A percentile compares a stretch with the other conserved stretches of the same genome.
These are phyloP conservation scores for Danaus chrysippus DNA, from an alignment of 2,888 invertebrate genomes.

Conservation along the genomic window DNA sequence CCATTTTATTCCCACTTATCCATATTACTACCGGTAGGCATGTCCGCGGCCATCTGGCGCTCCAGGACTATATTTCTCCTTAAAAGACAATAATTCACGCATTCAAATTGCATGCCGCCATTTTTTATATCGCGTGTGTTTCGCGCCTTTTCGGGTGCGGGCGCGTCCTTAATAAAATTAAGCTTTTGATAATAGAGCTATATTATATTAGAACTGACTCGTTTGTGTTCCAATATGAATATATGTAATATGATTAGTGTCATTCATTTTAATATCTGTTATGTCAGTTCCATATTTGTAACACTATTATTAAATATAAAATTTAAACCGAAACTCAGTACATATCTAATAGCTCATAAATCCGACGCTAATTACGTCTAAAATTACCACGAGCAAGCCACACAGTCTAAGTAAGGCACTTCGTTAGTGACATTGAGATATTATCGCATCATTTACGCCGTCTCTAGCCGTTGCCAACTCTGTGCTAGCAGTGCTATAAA, in stretches of 20 bases:
- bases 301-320: too few species aligned
- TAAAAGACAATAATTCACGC: conserved; percentile 77
- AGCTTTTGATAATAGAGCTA: conserved; percentile 57
- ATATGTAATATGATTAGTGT: not conserved
- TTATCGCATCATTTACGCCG: conserved; percentile 51
- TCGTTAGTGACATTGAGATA: conserved; percentile 53
- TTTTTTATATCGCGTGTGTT: conserved; percentile 80
- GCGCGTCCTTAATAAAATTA: conserved; percentile 78
- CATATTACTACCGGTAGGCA: conserved; percentile 4
- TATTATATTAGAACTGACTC: conserved; percentile 43
- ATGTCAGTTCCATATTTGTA: too few species aligned
- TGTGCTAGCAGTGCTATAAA: conserved; percentile 64
- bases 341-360: conserved; percentile 19
- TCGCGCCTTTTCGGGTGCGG: conserved; percentile 78
- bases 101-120: conserved; percentile 76
- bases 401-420: conserved; percentile 20
- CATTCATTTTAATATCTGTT: too few species aligned
- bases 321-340: not conserved
- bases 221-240: not conserved
- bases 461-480: conserved; percentile 54
- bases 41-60: conserved; percentile 39
- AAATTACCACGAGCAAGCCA: conserved; percentile 22
- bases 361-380: conserved; percentile 28
- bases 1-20: conserved; percentile 3
- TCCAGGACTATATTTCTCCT: conserved; percentile 64